A percentile compares a stretch with the other conserved stretches of the same genome.
phyloP scores from a whole-genome alignment of 2,888 invertebrate genomes.

The Ennomos erosarius region DNA sequence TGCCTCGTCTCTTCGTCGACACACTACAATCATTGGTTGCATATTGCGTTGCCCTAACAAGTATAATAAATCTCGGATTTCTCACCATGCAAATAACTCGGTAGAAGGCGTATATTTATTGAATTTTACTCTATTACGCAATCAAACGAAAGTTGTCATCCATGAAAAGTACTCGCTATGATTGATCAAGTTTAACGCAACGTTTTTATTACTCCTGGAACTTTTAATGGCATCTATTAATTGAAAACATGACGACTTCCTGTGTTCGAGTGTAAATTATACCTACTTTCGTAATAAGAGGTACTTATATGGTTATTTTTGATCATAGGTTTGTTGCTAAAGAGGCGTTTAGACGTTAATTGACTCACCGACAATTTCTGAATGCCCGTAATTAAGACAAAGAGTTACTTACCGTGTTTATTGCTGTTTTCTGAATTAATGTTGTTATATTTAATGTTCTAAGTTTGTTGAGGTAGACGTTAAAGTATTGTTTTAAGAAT shows the following conservation, averaged over 20 bases:
- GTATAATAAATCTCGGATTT: background rate
- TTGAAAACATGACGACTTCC: constrained; percentile 54
- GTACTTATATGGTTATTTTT: constrained; percentile 11
- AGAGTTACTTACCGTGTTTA: constrained; percentile 27
- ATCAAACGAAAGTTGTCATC: constrained; percentile 64
- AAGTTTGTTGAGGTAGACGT: constrained; percentile 15
- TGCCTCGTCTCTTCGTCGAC: no score
- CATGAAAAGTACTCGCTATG: constrained; percentile 48
- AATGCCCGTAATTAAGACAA: constrained; percentile 24
- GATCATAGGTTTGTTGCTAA: constrained; percentile 25
- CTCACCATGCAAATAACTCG: background rate
- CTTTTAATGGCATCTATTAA: constrained; percentile 52
- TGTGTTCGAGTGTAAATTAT: constrained; percentile 33
- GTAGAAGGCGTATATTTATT: no score
- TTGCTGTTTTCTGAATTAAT: constrained; percentile 23
- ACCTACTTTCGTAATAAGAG: constrained; percentile 28
- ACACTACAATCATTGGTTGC: background rate
- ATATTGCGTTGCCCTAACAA: background rate
- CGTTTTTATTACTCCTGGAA: constrained; percentile 52
- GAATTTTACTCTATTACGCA: constrained; percentile 42
- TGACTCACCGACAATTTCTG: constrained; percentile 22
- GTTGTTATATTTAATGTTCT: constrained; percentile 12
- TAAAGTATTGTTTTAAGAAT: background rate
- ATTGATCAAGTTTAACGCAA: constrained; percentile 49
- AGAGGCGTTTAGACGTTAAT: constrained; percentile 22